A percentile compares a stretch with the other conserved stretches of the same genome.
Evolutionary conservation across 2,888 invertebrate species (phyloP).

Genomic region (Pardosa pseudoannulata): DNA sequence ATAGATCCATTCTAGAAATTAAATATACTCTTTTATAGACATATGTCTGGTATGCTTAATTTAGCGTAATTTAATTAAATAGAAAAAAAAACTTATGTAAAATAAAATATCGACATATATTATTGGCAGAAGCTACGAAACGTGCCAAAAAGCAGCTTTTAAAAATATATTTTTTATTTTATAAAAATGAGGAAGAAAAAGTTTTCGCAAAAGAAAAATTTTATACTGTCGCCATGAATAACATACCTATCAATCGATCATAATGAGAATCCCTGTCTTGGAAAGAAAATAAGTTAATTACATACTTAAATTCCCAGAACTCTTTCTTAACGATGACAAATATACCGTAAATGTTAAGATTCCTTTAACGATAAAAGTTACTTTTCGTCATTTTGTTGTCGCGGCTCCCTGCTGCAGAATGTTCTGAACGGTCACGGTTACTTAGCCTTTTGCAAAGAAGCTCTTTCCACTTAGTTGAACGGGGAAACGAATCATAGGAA

Average conservation of each 20-base stretch:
- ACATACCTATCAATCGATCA: slow-evolving; percentile 1
- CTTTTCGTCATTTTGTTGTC: slow-evolving; percentile 1
- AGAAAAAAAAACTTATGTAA: too few relatives aligned
- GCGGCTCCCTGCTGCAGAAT: slow-evolving; percentile 6
- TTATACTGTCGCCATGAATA: neutral
- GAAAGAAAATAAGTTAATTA: slow-evolving; percentile 1
- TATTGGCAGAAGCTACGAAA: too few relatives aligned
- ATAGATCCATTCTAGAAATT: too few relatives aligned
- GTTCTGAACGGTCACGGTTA: slow-evolving; percentile 55
- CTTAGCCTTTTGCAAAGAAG: slow-evolving; percentile 55
- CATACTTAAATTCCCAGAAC: neutral
- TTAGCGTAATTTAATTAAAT: too few relatives aligned
- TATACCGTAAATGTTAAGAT: neutral
- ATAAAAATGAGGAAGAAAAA: too few relatives aligned
- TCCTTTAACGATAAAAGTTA: slow-evolving; percentile 9
- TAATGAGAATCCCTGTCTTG: neutral
- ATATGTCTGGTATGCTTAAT: too few relatives aligned
- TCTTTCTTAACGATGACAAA: slow-evolving; percentile 7
- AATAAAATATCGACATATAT: too few relatives aligned
- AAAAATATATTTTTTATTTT: too few relatives aligned
- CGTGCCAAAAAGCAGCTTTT: too few relatives aligned
- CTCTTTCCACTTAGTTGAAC: slow-evolving; percentile 47
- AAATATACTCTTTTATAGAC: too few relatives aligned
- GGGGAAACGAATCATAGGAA: slow-evolving; percentile 55
- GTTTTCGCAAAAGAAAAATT: too few relatives aligned